Evolutionary conservation across 2,888 invertebrate species (phyloP).

Genomic region (Leucozona laternaria): DNA sequence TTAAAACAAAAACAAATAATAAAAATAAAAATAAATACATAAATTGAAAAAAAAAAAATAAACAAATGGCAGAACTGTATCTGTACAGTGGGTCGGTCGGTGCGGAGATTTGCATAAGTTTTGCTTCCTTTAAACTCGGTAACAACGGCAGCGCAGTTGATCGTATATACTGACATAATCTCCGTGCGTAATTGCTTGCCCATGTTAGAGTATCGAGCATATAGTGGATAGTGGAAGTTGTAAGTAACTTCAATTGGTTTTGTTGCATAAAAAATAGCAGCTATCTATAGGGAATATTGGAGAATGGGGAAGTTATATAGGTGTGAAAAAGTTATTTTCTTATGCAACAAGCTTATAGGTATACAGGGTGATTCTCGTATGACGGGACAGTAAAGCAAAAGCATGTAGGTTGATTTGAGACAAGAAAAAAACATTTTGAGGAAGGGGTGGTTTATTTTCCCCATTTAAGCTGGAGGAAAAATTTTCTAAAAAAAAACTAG

Average conservation of each 20-base stretch:
- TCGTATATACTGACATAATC: constrained; percentile 67
- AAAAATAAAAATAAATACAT: neutral
- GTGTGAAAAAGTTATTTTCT: constrained; percentile 2
- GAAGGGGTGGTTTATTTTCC: too few species aligned
- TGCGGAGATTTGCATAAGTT: constrained; percentile 65
- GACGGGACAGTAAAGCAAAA: too few species aligned
- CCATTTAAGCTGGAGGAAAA: too few species aligned
- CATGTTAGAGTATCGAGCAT: constrained; percentile 40
- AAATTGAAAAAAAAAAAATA: neutral
- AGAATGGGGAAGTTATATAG: constrained; percentile 27
- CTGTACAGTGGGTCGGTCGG: constrained; percentile 1
- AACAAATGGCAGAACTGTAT: constrained; percentile 54
- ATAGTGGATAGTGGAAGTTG: constrained; percentile 32
- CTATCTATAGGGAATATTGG: constrained; percentile 33
- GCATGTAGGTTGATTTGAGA: neutral
- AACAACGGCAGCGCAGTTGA: constrained; percentile 27
- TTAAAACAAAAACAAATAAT: constrained; percentile 17
- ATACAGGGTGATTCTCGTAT: too few species aligned
- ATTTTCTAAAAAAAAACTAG: too few species aligned
- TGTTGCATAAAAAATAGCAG: constrained; percentile 12
- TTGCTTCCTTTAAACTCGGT: constrained; percentile 62
- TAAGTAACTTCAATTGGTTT: constrained; percentile 38
- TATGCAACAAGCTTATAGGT: neutral
- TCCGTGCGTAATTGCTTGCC: constrained; percentile 55
- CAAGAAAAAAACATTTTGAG: neutral